A percentile compares a stretch with the other conserved stretches of the same genome.
Conservation (phyloP, 2,113 vertebrate genomes). For the Limanda limanda region DNA sequence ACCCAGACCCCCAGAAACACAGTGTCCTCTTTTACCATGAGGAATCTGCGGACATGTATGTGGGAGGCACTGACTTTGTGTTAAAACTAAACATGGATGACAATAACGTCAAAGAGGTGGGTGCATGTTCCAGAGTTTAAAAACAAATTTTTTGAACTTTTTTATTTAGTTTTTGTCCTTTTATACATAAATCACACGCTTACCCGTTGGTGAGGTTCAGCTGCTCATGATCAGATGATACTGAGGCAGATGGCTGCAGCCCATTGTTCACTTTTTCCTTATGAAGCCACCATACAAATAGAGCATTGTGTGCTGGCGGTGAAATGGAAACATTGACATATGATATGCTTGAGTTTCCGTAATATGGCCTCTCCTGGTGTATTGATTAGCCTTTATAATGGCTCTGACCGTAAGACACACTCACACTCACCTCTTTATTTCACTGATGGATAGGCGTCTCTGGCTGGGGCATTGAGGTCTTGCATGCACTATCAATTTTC, state of each 20-base stretch:
- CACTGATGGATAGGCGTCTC: constrained; percentile 7
- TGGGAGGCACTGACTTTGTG: constrained; percentile 71
- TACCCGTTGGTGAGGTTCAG: background rate
- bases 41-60: constrained; percentile 58
- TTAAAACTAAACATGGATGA: constrained; percentile 57
- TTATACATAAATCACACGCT: too few species aligned
- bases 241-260: constrained; percentile 18
- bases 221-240: constrained; percentile 16
- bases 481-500: background rate
- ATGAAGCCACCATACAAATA: background rate
- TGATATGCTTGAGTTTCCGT: background rate
- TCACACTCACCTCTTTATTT: constrained; percentile 9
- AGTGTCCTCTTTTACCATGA: constrained; percentile 67
- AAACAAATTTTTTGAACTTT: background rate
- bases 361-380: too few species aligned
- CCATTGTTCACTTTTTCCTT: background rate
- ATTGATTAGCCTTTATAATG: background rate
- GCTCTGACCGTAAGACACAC: constrained; percentile 1
- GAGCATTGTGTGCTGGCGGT: background rate
- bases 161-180: background rate
- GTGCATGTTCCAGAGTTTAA: constrained; percentile 8
- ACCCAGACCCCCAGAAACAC: constrained; percentile 53
- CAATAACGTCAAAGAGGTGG: constrained; percentile 63
- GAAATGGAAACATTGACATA: background rate
- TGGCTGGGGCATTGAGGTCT: background rate